A percentile compares a stretch with the other conserved stretches of the same genome.
These are phyloP conservation scores for Lasioglossum malachurum DNA, from an alignment of 2,888 invertebrate species.

Conservation along the genomic window DNA sequence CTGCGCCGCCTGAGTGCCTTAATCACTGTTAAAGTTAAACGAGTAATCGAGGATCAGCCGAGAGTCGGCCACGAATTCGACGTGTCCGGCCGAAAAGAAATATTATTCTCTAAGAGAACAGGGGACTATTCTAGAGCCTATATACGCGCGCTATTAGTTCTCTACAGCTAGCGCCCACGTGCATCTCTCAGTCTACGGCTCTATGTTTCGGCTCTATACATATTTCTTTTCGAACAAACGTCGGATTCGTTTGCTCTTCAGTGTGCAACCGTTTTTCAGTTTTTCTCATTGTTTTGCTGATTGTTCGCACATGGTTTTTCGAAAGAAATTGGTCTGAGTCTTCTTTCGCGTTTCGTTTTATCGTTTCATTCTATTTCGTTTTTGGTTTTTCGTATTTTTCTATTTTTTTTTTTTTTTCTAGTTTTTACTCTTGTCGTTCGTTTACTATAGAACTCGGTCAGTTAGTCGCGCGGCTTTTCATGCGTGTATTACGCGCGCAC, in stretches of 20 bases:
- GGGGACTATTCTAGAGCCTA: not conserved
- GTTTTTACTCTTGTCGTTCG: not conserved
- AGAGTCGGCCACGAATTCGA: slow-evolving; percentile 32
- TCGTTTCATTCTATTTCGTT: not conserved
- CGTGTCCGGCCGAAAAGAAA: slow-evolving; percentile 34
- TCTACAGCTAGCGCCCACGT: slow-evolving; percentile 7
- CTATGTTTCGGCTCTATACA: not conserved
- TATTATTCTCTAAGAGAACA: not conserved
- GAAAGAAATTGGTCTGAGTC: not conserved
- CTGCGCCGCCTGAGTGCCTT: slow-evolving; percentile 42
- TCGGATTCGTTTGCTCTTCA: slow-evolving; percentile 32
- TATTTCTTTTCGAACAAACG: slow-evolving; percentile 56
- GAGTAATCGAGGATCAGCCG: not conserved
- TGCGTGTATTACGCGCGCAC: slow-evolving; percentile 9
- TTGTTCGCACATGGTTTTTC: not conserved
- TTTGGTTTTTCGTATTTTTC: not conserved
- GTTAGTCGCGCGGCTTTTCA: slow-evolving; percentile 4
- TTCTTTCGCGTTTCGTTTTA: not conserved
- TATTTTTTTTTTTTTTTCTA: not conserved
- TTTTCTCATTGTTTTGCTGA: not conserved
- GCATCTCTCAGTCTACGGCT: not conserved
- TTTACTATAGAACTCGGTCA: not conserved
- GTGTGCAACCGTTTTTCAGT: not conserved
- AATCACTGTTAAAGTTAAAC: slow-evolving; percentile 3
- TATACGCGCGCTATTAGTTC: not conserved